Conservation (phyloP, 2,797 vertebrate species). For the Lutjanus campechanus region DNA sequence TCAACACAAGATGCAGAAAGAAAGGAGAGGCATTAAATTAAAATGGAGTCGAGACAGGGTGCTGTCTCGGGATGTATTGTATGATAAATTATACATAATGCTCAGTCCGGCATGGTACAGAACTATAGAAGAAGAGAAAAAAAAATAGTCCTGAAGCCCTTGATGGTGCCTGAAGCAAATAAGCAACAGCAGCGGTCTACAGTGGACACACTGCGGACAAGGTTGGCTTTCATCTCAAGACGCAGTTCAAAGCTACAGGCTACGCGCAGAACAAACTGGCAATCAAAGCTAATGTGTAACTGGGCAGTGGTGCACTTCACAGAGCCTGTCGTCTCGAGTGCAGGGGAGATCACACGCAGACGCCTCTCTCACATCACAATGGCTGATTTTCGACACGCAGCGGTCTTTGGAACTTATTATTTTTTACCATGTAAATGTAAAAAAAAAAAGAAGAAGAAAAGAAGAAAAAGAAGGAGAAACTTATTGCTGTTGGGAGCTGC, state of each 20-base stretch:
- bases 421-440: conserved; percentile 63
- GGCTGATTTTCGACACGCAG: conserved; percentile 70
- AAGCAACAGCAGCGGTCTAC: conserved; percentile 71
- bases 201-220: conserved; percentile 79
- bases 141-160: conserved; percentile 66
- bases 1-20: conserved; percentile 60
- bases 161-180: conserved; percentile 80
- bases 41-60: conserved; percentile 65
- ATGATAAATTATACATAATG: conserved; percentile 86
- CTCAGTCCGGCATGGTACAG: conserved; percentile 71
- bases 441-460: conserved; percentile 13
- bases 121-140: conserved; percentile 57
- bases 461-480: neutral
- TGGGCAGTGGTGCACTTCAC: conserved; percentile 81
- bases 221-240: conserved; percentile 86
- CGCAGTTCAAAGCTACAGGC: conserved; percentile 77
- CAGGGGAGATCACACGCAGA: conserved; percentile 77
- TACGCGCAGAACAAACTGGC: conserved; percentile 81
- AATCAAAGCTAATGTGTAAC: conserved; percentile 85
- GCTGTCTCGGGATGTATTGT: conserved; percentile 69
- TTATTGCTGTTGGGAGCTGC: conserved; percentile 42
- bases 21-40: conserved; percentile 68
- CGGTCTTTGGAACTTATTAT: conserved; percentile 74
- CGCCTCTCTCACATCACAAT: conserved; percentile 72
- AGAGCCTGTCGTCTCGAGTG: conserved; percentile 72